Conservation (phyloP, 2,888 invertebrate genomes). For the Tolmerus cingulatus region DNA sequence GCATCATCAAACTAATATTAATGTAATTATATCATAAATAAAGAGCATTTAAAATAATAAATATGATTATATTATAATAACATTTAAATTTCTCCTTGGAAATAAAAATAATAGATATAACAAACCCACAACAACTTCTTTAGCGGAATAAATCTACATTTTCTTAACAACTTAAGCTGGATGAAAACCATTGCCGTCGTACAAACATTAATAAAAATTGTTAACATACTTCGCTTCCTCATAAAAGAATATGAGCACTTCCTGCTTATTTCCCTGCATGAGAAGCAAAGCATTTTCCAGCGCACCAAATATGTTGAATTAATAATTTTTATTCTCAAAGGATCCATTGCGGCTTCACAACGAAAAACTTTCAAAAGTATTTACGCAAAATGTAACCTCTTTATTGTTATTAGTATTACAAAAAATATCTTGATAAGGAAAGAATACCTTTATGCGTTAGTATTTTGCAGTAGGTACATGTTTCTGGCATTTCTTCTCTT, state of each 20-base stretch:
- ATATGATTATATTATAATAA: no score
- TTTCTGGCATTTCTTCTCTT: not conserved
- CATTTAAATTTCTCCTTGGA: no score
- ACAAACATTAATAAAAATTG: not conserved
- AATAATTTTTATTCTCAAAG: not conserved
- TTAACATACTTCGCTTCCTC: not conserved
- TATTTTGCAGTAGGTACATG: not conserved
- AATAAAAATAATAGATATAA: no score
- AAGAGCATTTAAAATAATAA: no score
- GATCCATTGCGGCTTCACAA: not conserved
- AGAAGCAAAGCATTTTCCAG: not conserved
- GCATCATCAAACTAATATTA: no score
- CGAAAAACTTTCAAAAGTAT: not conserved
- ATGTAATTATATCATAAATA: no score
- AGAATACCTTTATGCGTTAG: not conserved
- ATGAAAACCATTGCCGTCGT: not conserved
- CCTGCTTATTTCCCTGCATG: not conserved
- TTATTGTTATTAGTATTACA: not conserved
- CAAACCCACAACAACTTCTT: no score
- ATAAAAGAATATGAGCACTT: not conserved
- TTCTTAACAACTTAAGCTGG: not conserved
- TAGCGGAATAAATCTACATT: not conserved
- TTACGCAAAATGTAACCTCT: not conserved
- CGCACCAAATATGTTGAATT: not conserved
- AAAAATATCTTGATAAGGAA: not conserved